Conservation (phyloP, 2,113 vertebrate species). For the Ptyas mucosa region DNA sequence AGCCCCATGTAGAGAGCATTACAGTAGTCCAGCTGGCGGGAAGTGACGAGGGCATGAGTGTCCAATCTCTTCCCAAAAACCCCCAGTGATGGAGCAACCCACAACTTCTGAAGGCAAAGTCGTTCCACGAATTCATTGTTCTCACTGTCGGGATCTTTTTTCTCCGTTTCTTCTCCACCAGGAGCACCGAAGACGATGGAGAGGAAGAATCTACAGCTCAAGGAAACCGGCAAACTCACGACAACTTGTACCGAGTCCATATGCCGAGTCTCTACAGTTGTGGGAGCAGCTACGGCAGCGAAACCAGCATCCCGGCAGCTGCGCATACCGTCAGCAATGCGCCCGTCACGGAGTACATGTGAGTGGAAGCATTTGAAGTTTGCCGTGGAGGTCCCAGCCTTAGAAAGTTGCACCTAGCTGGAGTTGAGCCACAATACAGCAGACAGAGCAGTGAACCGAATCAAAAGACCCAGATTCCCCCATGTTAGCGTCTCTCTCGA, state of each 20-base stretch:
- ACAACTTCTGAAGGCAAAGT: neutral
- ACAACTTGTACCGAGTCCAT: slow-evolving; percentile 96
- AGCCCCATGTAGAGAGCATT: too few relatives aligned
- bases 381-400: neutral
- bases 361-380: slow-evolving; percentile 59
- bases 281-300: slow-evolving; percentile 96
- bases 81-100: neutral
- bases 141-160: neutral
- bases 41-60: too few relatives aligned
- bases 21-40: too few relatives aligned
- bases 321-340: slow-evolving; percentile 98
- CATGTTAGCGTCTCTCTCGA: neutral
- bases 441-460: too few relatives aligned
- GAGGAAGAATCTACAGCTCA: slow-evolving; percentile 86
- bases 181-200: slow-evolving; percentile 83
- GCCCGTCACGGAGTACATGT: slow-evolving; percentile 98
- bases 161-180: slow-evolving; percentile 60
- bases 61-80: neutral
- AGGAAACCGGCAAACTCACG: slow-evolving; percentile 85
- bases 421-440: neutral
- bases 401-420: too few relatives aligned
- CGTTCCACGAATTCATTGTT: accelerated
- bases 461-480: neutral
- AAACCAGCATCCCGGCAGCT: slow-evolving; percentile 92
- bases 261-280: slow-evolving; percentile 99